Evolutionary conservation across 2,888 invertebrate genomes (phyloP), one percentile per base, ranked within the genome.

Genomic region (Tryphoninae sp.): DNA sequence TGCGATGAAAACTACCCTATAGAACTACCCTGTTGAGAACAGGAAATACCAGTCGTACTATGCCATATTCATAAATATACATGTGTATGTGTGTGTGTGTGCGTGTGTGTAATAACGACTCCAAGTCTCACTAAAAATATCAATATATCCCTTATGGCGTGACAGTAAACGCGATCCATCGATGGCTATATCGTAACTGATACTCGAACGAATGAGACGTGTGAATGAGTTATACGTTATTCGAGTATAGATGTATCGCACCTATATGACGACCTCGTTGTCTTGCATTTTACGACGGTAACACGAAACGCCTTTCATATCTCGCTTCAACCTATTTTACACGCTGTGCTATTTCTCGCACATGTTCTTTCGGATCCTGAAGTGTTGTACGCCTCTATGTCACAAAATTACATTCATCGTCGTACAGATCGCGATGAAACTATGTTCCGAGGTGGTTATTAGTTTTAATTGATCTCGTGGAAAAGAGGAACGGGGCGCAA

Each of bases 221-320:
- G 16, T 33, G 9, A 33, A 7, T n/a, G 49, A 49, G n/a, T 49
- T 11, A 49, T 49, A 49, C 26, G 59, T 23, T 13, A 6, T 7
- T 11, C 13, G 23, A 2, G 22, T 59, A 23, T 59, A 23, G 19
- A 23, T 59, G 49, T 49, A 62, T n/a, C 26, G 33, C n/a, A 9
- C 22, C 8, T 42, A 62, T 40, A 42, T n/a, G 26, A n/a, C 13
- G 45, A 49, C 13, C 22, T 82, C 83, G 81, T 80, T 84, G 85
- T 87, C 82, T 85, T 82, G 79, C 79, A 76, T 85, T 86, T 86
- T 85, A 87, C 75, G 78, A 73, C 72, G 55, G 71, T 80, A 83
- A 83, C 76, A 78, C 77, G 42, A 19, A 45, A 81, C 77, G 80
- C 73, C 82, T 78, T 83, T 82, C 84, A 85, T 86, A 85, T 86